These are phyloP conservation scores for Cochlearius cochlearius DNA, from an alignment of 2,113 vertebrate species.

Conservation along the genomic window DNA sequence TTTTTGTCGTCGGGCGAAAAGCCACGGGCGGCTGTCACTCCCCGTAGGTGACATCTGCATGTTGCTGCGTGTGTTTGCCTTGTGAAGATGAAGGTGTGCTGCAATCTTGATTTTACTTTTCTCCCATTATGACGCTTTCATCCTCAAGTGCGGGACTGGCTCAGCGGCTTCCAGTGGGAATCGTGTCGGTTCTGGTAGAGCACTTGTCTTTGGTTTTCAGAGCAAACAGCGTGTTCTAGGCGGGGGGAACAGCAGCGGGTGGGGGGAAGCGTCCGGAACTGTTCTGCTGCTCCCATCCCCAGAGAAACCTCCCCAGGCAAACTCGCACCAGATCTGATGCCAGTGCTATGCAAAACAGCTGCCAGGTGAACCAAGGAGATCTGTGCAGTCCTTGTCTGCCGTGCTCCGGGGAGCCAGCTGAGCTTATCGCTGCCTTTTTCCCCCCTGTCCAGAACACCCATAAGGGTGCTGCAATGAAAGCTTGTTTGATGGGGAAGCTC, in stretches of 20 bases:
- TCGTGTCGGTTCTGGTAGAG: background rate
- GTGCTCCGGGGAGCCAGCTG: background rate
- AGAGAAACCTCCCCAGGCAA: conserved; percentile 77
- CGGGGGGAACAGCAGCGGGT: background rate
- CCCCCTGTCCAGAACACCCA: background rate
- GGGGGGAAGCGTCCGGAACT: conserved; percentile 58
- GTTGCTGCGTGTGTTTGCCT: background rate
- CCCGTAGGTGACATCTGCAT: background rate
- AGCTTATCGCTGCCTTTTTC: background rate
- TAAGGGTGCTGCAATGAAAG: background rate
- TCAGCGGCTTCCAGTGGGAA: background rate
- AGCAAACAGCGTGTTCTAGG: background rate
- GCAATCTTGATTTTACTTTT: background rate
- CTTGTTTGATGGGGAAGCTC: background rate
- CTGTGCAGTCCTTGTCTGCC: background rate
- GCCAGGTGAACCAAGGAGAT: conserved; percentile 53
- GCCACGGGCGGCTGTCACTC: background rate
- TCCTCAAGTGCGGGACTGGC: background rate
- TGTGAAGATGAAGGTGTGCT: background rate
- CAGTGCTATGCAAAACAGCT: conserved; percentile 74
- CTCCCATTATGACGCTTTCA: background rate
- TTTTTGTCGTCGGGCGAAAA: background rate
- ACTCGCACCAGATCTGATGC: conserved; percentile 70
- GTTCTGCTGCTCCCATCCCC: conserved; percentile 61
- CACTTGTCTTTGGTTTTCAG: background rate